Evolutionary conservation across 2,888 invertebrate genomes (phyloP), one percentile per base, ranked within the genome.

Genomic region (Yponomeuta sedellus): DNA sequence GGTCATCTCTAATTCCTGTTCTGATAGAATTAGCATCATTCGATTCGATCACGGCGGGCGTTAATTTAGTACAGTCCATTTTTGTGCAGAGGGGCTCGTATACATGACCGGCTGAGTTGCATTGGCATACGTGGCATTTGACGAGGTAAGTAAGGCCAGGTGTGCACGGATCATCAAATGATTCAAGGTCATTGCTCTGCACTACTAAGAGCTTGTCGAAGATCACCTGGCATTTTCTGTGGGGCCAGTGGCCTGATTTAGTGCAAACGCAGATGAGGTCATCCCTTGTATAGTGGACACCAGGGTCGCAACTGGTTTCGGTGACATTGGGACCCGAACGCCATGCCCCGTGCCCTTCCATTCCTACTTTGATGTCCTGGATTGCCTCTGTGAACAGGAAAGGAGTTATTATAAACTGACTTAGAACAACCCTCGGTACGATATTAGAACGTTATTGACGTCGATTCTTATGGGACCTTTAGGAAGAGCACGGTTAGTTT

Each of bases 271-370:
- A 90, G 20, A 86, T 75, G 0, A 85, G 68, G 0, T 73, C 73
- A 0, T 69, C 73, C 28, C 82, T 77, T 16, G 70, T 73, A 67
- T 89, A 89, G 52, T 80, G 78, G 0, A 86, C 79, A 2, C 82
- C 79, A 22, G 88, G 78, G 44, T 79, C 73, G 69, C 90, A 90
- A 0, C 79, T 71, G 0, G 71, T 70, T 0, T 69, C 64, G 34
- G 34, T 34, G 34, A 34, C 34, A 34, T 6, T 34, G 1, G 34
- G 34, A 1, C 62, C 68, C 0, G 81, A 72, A 5, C 90, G 77
- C 90, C 90, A 90, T 0, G 68, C 70, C 0, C 90, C 90, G 10
- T 75, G 83, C 0, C 88, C 88, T 72, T 86, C 81, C 86, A 89
- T 89, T 8, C 89, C 90, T 1, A 85, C 81, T 40, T 85, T 71